Evolutionary conservation across 2,888 invertebrate species (phyloP).

Genomic region (Helobdella robusta): DNA sequence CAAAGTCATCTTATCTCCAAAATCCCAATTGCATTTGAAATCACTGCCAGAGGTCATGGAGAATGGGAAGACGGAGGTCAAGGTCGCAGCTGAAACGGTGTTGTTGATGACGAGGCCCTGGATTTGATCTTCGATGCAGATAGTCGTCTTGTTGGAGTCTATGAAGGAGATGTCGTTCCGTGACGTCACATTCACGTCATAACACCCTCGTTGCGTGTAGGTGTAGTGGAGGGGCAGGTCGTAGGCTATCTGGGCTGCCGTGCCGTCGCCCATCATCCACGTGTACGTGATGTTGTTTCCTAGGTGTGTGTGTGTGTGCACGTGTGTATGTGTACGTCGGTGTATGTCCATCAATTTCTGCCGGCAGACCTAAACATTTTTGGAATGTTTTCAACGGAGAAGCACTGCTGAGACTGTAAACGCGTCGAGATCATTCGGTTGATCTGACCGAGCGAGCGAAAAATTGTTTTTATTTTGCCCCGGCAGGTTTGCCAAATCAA

Average conservation of each 20-base stretch:
- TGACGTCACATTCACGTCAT: slow-evolving; percentile 38
- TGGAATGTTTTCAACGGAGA: too few species aligned
- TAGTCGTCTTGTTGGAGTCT: slow-evolving; percentile 35
- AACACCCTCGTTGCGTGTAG: slow-evolving; percentile 36
- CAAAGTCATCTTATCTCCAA: slow-evolving; percentile 33
- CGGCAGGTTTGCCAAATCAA: too few species aligned
- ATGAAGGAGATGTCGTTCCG: slow-evolving; percentile 34
- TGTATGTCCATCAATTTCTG: too few species aligned
- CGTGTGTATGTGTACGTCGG: too few species aligned
- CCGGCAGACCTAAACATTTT: too few species aligned
- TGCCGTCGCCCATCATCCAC: slow-evolving; percentile 44
- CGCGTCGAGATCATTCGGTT: too few species aligned
- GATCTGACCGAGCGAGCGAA: too few species aligned
- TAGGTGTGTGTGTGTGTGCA: too few species aligned
- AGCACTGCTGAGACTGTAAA: too few species aligned
- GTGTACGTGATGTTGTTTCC: slow-evolving; percentile 40
- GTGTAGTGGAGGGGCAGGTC: slow-evolving; percentile 29
- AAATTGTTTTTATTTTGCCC: too few species aligned
- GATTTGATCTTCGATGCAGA: slow-evolving; percentile 39
- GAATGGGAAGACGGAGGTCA: slow-evolving; percentile 30
- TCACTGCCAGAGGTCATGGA: slow-evolving; percentile 39
- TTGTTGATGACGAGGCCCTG: slow-evolving; percentile 29
- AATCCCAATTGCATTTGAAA: slow-evolving; percentile 39
- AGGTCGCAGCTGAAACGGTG: slow-evolving; percentile 16
- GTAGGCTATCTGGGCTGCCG: slow-evolving; percentile 23